Conservation (phyloP, 2,888 invertebrate genomes). For the Meganola albula region DNA sequence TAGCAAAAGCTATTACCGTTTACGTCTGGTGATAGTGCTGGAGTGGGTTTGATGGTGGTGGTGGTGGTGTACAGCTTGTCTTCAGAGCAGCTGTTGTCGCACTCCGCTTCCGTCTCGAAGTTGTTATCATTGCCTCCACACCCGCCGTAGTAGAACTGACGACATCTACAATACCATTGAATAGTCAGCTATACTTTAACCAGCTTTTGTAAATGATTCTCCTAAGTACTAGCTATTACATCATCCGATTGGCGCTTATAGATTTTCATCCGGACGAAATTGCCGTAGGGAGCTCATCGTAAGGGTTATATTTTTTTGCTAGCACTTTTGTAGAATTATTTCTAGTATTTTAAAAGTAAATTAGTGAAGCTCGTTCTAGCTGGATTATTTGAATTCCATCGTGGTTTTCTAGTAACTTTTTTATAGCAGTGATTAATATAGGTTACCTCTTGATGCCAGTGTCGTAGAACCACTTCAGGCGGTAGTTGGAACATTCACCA, state of each 20-base stretch:
- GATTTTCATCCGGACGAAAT: no score
- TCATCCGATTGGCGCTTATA: no score
- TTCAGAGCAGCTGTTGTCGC: slow-evolving; percentile 80
- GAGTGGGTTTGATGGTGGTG: slow-evolving; percentile 29
- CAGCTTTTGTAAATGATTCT: neutral
- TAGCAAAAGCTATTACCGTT: no score
- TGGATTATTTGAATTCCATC: no score
- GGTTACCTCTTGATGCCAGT: slow-evolving; percentile 78
- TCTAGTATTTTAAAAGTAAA: no score
- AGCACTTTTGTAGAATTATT: no score
- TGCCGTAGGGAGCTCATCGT: no score
- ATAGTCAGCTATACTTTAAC: no score
- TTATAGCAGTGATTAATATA: no score
- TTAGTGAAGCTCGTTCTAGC: no score
- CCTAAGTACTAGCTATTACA: neutral
- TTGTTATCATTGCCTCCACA: slow-evolving; percentile 95
- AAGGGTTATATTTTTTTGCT: no score
- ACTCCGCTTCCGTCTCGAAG: slow-evolving; percentile 82
- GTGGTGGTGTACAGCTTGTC: slow-evolving; percentile 55
- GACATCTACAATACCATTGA: slow-evolving; percentile 82
- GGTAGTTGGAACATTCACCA: slow-evolving; percentile 88
- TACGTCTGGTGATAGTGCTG: slow-evolving; percentile 2
- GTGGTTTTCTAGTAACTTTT: no score
- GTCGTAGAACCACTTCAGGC: slow-evolving; percentile 89
- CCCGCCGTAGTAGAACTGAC: slow-evolving; percentile 93